Percentiles rank a stretch among this genome's conserved stretches.
These are phyloP conservation scores for Crotalus tigris DNA, from an alignment of 2,113 vertebrate species.

Conservation along the genomic window DNA sequence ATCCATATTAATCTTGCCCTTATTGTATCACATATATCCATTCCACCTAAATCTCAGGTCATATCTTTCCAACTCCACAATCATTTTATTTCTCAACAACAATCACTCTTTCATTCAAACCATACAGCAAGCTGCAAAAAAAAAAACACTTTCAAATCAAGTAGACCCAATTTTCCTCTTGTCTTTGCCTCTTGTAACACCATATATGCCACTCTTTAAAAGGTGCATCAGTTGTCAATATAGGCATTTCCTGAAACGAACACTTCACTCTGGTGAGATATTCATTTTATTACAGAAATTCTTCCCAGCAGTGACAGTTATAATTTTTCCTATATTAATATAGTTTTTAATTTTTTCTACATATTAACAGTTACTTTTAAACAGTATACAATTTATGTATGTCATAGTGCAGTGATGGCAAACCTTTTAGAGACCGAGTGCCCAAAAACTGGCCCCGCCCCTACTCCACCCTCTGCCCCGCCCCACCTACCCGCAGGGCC, in stretches of 20 bases:
- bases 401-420: background rate
- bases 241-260: background rate
- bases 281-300: background rate
- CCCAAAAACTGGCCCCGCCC: too few relatives aligned
- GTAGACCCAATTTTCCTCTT: background rate
- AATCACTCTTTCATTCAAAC: background rate
- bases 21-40: background rate
- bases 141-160: background rate
- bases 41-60: background rate
- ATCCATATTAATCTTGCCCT: background rate
- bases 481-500: too few relatives aligned
- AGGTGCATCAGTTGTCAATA: background rate
- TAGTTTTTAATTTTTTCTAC: background rate
- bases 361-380: background rate
- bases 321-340: background rate
- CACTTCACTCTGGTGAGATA: background rate
- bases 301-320: background rate
- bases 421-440: too few relatives aligned
- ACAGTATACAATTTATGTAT: background rate
- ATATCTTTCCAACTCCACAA: background rate
- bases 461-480: too few relatives aligned
- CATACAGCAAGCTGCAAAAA: background rate
- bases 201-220: background rate
- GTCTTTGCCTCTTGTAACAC: background rate
- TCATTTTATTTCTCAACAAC: background rate